A percentile compares a stretch with the other conserved stretches of the same genome.
These are phyloP conservation scores for Portevinia maculata DNA, from an alignment of 2,888 invertebrate species.

Conservation along the genomic window DNA sequence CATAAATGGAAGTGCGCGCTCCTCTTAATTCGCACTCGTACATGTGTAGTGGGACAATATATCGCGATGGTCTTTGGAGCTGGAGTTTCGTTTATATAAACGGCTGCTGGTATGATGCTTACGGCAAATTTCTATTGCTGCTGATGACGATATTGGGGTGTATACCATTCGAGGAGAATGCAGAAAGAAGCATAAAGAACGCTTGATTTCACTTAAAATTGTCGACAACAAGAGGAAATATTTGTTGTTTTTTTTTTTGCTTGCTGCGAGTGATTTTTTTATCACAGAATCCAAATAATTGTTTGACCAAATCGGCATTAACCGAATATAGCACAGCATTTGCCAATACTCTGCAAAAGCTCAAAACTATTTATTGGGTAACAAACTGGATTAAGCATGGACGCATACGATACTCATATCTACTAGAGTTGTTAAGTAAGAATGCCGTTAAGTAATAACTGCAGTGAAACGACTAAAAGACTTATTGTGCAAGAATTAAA, in stretches of 20 bases:
- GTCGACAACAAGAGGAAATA: slow-evolving; percentile 39
- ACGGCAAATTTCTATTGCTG: slow-evolving; percentile 35
- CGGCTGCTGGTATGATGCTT: slow-evolving; percentile 1
- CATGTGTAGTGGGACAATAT: background rate
- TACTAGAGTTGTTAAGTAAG: no score
- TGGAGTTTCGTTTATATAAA: background rate
- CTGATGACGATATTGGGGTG: slow-evolving; percentile 39
- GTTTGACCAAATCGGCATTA: slow-evolving; percentile 47
- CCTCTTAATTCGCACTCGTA: slow-evolving; percentile 14
- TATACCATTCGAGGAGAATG: slow-evolving; percentile 2
- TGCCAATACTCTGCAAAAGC: no score
- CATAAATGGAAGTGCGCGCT: slow-evolving; percentile 26
- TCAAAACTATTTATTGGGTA: no score
- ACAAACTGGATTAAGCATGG: no score
- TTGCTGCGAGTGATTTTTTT: slow-evolving; percentile 8
- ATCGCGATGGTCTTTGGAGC: background rate
- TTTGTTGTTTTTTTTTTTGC: slow-evolving; percentile 21
- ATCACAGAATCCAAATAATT: slow-evolving; percentile 28
- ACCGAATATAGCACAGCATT: no score
- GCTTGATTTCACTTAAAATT: slow-evolving; percentile 55
- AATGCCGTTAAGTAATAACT: no score
- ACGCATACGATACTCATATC: no score
- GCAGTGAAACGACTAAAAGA: no score
- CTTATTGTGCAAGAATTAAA: no score
- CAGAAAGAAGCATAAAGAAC: slow-evolving; percentile 25